These are phyloP conservation scores for Antechinus stuartii DNA, from an alignment of 2,113 vertebrate species.

Conservation along the genomic window DNA sequence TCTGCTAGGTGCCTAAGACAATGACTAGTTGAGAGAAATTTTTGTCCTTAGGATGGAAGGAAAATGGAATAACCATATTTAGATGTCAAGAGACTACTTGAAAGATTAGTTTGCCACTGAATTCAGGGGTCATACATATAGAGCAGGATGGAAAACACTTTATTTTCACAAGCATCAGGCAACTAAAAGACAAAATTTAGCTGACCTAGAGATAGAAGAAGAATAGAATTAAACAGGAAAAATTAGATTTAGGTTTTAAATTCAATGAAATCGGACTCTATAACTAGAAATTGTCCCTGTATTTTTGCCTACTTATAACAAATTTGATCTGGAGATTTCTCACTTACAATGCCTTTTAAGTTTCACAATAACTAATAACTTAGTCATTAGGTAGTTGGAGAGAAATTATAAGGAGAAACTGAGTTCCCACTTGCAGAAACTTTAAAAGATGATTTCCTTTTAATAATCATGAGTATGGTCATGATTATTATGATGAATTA, in stretches of 20 bases:
- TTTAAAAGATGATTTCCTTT: not conserved
- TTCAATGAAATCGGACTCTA: not conserved
- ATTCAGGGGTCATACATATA: not conserved
- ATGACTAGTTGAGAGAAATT: not conserved
- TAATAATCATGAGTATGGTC: not conserved
- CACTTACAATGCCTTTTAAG: not conserved
- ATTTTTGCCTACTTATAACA: not conserved
- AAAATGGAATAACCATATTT: fast-evolving
- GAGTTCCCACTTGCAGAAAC: not conserved
- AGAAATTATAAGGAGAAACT: not conserved
- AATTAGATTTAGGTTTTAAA: not conserved
- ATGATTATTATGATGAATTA: not conserved
- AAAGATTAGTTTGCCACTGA: fast-evolving
- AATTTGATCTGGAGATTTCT: not conserved
- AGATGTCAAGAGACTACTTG: not conserved
- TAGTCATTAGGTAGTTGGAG: not conserved
- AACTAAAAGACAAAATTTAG: not conserved
- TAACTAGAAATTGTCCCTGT: not conserved
- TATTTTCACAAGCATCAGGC: fast-evolving
- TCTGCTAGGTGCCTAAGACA: not conserved
- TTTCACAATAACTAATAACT: not conserved
- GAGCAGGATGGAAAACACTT: fast-evolving
- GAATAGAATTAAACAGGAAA: not conserved
- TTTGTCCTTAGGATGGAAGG: not conserved
- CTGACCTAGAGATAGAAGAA: not conserved